Conservation (phyloP, 2,888 invertebrate genomes). For the Luperina nickerlii region DNA sequence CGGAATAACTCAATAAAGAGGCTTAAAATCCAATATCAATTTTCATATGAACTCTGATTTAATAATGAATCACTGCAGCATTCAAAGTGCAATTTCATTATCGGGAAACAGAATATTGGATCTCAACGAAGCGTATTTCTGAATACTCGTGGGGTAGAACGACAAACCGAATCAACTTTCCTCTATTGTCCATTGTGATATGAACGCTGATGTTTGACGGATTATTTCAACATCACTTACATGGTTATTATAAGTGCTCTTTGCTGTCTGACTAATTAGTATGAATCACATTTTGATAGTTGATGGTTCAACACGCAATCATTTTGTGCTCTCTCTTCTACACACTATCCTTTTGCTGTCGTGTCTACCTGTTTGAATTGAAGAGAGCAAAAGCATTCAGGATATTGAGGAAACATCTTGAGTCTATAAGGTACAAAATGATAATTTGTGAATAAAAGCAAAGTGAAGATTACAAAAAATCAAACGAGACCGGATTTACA, state of each 20-base stretch:
- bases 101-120: constrained; percentile 83
- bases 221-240: constrained; percentile 44
- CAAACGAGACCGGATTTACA: not conserved
- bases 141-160: constrained; percentile 80
- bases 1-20: constrained; percentile 37
- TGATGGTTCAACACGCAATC: not conserved
- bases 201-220: constrained; percentile 34
- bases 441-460: not conserved
- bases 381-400: not conserved
- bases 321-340: not conserved
- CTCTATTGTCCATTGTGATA: constrained; percentile 64
- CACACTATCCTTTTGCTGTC: not conserved
- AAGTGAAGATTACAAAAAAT: not conserved
- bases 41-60: constrained; percentile 80
- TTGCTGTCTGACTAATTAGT: constrained; percentile 35
- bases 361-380: not conserved
- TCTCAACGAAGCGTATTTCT: constrained; percentile 81
- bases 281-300: constrained; percentile 16
- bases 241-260: constrained; percentile 9
- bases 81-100: constrained; percentile 88
- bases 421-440: not conserved
- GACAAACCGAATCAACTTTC: constrained; percentile 82
- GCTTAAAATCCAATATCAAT: constrained; percentile 71
- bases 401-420: not conserved
- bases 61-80: constrained; percentile 86